These are phyloP conservation scores for Echinometra lucunter DNA, from an alignment of 53 echinoderm and acorn worm genomes.

Conservation along the genomic window DNA sequence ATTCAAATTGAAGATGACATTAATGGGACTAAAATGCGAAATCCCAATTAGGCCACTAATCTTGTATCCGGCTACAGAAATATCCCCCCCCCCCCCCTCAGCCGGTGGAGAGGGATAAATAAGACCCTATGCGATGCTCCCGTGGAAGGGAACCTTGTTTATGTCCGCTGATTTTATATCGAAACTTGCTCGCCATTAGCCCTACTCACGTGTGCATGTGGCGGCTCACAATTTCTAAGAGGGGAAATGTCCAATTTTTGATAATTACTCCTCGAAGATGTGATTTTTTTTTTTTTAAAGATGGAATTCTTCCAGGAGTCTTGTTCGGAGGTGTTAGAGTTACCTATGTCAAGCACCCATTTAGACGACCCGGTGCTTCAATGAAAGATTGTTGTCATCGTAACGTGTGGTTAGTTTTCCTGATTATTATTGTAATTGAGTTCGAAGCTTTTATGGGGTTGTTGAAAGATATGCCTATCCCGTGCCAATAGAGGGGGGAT, in stretches of 20 bases:
- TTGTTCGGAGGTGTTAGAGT: not conserved
- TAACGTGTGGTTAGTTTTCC: not conserved
- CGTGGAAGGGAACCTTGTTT: not conserved
- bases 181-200: slow-evolving; percentile 38
- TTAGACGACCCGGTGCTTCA: not conserved
- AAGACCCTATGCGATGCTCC: not conserved
- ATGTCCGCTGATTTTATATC: slow-evolving; percentile 18
- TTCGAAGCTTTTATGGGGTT: slow-evolving; percentile 5
- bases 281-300: not conserved
- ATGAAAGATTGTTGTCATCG: not conserved
- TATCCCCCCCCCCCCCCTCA: not conserved
- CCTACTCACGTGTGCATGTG: slow-evolving; percentile 24
- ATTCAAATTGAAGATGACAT: slow-evolving; percentile 47
- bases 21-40: slow-evolving; percentile 56
- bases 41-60: slow-evolving; percentile 50
- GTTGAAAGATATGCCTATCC: not conserved
- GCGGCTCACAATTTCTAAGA: slow-evolving; percentile 29
- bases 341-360: not conserved
- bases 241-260: slow-evolving; percentile 59
- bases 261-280: slow-evolving; percentile 34
- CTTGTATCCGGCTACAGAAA: slow-evolving; percentile 46
- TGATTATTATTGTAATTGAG: slow-evolving; percentile 20
- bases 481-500: not conserved
- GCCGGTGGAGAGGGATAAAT: not conserved
- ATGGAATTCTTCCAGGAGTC: not conserved